Evolutionary conservation across 2,797 vertebrate genomes (phyloP).

Genomic region (Tiaroga cobitis): DNA sequence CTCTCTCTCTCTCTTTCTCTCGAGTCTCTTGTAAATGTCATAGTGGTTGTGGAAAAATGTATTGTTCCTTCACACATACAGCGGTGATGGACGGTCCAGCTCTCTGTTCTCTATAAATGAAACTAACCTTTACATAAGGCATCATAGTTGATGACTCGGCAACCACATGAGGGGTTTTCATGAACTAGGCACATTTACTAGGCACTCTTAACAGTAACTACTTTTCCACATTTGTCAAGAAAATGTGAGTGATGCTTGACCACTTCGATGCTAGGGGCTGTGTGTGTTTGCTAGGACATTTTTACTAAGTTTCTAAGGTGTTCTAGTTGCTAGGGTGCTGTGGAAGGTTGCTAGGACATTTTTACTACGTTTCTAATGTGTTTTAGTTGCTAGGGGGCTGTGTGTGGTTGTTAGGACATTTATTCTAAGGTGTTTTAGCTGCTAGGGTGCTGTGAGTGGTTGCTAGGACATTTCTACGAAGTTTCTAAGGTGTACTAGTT

Average conservation of each 20-base stretch:
- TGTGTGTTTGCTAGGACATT: background rate
- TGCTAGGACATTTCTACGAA: background rate
- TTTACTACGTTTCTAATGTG: background rate
- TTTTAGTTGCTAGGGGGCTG: background rate
- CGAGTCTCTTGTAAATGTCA: constrained; percentile 75
- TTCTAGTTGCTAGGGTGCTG: background rate
- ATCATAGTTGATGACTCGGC: background rate
- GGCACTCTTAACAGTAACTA: background rate
- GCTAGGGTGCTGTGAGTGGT: background rate
- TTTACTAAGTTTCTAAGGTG: background rate
- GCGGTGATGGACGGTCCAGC: constrained; percentile 52
- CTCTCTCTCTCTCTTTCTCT: constrained; percentile 55
- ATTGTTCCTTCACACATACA: constrained; percentile 49
- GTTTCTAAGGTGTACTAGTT: background rate
- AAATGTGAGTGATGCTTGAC: background rate
- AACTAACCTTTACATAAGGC: constrained; percentile 44
- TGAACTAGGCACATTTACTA: constrained; percentile 9
- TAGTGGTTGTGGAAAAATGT: constrained; percentile 63
- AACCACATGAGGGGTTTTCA: background rate
- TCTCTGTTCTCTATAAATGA: constrained; percentile 60
- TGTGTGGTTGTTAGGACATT: background rate
- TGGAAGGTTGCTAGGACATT: background rate
- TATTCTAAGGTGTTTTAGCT: background rate
- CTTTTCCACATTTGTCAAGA: background rate
- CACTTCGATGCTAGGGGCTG: background rate